Percentiles rank a stretch among this genome's conserved stretches.
Evolutionary conservation across 2,888 invertebrate species (phyloP).

Genomic region (Heliconius charithonia): DNA sequence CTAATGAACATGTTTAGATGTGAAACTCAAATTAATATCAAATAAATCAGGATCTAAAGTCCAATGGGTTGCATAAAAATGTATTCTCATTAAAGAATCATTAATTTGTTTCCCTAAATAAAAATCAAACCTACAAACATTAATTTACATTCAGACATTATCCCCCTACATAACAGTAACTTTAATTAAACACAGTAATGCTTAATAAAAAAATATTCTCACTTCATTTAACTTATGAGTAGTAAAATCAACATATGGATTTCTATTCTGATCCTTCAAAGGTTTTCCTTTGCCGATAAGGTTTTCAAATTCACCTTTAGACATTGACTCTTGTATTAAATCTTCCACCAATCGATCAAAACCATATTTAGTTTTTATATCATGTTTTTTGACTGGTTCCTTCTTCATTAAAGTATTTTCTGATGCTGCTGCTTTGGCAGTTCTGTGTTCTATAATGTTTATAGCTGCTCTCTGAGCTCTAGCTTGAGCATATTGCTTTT

Average conservation of each 20-base stretch:
- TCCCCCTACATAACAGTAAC: background rate
- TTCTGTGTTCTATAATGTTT: conserved; percentile 85
- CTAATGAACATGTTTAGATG: background rate
- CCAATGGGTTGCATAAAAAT: background rate
- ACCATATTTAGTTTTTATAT: conserved; percentile 91
- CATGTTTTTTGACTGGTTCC: conserved; percentile 85
- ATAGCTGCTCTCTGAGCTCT: conserved; percentile 88
- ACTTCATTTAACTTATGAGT: conserved; percentile 94
- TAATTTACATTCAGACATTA: too few relatives aligned
- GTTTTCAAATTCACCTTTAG: conserved; percentile 94
- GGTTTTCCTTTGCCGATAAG: conserved; percentile 93
- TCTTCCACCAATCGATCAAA: conserved; percentile 95
- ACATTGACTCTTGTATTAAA: conserved; percentile 95
- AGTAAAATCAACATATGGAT: conserved; percentile 94
- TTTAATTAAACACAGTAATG: background rate
- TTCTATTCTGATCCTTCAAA: conserved; percentile 86
- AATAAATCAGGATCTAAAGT: background rate
- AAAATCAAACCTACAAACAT: too few relatives aligned
- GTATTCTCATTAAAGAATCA: background rate
- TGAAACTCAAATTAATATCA: background rate
- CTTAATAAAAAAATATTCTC: conserved; percentile 37
- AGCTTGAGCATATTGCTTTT: conserved; percentile 89
- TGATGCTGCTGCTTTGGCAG: conserved; percentile 84
- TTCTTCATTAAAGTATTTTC: conserved; percentile 87
- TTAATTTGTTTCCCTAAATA: too few relatives aligned